Base-by-base conservation (phyloP, 2,797 vertebrate genomes). In the Orientallactaga sibirica region DNA sequence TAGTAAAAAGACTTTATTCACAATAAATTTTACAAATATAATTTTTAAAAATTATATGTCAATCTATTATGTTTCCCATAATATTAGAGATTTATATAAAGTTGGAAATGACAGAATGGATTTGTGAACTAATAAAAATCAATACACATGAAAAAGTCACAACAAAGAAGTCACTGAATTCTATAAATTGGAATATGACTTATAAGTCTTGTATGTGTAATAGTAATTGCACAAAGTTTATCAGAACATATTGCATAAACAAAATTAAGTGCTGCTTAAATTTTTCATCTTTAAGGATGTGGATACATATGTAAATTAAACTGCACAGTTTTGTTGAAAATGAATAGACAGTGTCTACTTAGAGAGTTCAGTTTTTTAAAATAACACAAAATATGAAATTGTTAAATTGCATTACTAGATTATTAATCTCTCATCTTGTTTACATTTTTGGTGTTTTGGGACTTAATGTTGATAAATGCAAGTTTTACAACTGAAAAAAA, bases 11-110 rank as follows among this genome's bases (percentile, higher is more conserved):
- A 98, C 98, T 99, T 99, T 99, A 99, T 99, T 99, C 99, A 99
- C 99, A 99, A 99, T 99, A 99, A 99, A 98, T 99, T 98, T 99
- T 99, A 99, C 99, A 99, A 99, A 99, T 99, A 99, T 99, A 99
- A 98, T 99, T 99, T 98, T 99, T 99, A 99, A 99, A 99, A 99
- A 99, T 99, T 99, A 99, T 99, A 98, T 99, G 98, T 99, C 98
- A 98, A 98, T 99, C 98, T 99, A 98, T 98, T 98, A 97, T 95
- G 97, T 97, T 97, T 97, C 94, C 97, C 98, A 98, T 99, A 99
- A 99, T 97, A 98, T 98, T 98, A 97, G 97, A 97, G 97, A 98
- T 99, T 99, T 98, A 98, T 98, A 99, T 98, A 99, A 99, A 99
- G 99, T 99, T 99, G 98, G 98, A 98, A 95, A 98, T 98, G 98